Percentiles rank a stretch among this genome's conserved stretches.
phyloP scores from a whole-genome alignment of 1,140 invertebrate species.

The Cydia pomonella region DNA sequence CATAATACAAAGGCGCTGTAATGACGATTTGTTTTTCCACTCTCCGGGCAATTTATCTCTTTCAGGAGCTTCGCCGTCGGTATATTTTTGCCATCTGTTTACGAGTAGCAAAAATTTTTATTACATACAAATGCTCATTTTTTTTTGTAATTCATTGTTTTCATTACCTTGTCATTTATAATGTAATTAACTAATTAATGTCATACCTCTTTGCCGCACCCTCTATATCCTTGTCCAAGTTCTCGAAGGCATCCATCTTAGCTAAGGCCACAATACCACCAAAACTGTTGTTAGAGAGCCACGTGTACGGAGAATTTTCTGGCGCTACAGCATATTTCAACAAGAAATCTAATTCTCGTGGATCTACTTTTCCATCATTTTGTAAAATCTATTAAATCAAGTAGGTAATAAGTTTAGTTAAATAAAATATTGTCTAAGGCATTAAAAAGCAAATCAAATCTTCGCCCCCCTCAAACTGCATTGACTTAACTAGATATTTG shows the following conservation, averaged over 20 bases:
- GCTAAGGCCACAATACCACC: constrained; percentile 92
- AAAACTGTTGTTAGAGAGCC: constrained; percentile 92
- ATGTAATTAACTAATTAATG: neutral
- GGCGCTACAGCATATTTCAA: constrained; percentile 87
- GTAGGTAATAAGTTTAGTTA: constrained; percentile 23
- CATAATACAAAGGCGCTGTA: constrained; percentile 96
- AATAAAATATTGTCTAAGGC: neutral
- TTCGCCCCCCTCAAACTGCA: neutral
- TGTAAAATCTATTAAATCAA: constrained; percentile 82
- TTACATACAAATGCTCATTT: neutral
- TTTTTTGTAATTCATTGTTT: constrained; percentile 22
- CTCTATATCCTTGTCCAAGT: constrained; percentile 96
- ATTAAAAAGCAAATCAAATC: neutral
- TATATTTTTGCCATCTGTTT: constrained; percentile 91
- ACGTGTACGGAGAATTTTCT: constrained; percentile 90
- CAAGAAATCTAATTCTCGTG: constrained; percentile 93
- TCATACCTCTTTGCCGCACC: constrained; percentile 88
- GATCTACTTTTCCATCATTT: constrained; percentile 85
- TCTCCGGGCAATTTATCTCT: constrained; percentile 97
- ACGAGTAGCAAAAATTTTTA: constrained; percentile 10
- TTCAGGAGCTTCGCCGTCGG: constrained; percentile 95
- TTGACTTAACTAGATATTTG: too few species aligned
- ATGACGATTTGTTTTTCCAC: constrained; percentile 95
- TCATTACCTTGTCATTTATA: neutral
- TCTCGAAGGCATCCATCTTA: constrained; percentile 90